Evolutionary conservation across 2,797 vertebrate genomes (phyloP), one percentile per base, ranked within the genome.

Genomic region (Mastacembelus armatus): DNA sequence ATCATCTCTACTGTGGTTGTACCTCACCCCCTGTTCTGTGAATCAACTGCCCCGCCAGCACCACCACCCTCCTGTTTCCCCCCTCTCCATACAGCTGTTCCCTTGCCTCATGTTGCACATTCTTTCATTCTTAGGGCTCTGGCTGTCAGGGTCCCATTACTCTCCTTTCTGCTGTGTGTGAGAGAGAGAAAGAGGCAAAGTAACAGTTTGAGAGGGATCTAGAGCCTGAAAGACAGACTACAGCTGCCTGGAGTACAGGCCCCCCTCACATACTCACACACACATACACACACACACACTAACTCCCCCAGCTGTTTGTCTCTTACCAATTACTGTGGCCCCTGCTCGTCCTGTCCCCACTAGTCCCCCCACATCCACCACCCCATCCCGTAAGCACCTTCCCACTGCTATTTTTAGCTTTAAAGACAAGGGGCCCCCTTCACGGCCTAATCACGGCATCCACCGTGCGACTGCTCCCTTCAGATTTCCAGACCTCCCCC

Each of bases 71-170:
- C 22, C 24, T n/a, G n/a, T n/a, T n/a, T n/a, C 16, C 69, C 60
- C 35, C 57, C 59, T 57, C 55, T 63, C 77, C 40, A 74, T 88
- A 78, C 92, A 90, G 90, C 89, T 92, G 89, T 88, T 90, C 65
- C 71, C 39, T 78, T 87, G 83, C 86, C 69, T 92, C 90, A 85
- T 87, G 84, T 88, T 91, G 87, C 84, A 88, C 91, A 92, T 91
- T 91, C 86, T 90, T 88, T 85, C 80, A 84, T 87, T 90, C 87
- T 85, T 39, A 49, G 78, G 80, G 77, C 82, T 79, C 79, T 87
- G 83, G 69, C 81, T 90, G 88, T 89, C 87, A 83, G 78, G 77
- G 74, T 88, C 85, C 82, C 81, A 84, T 83, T 84, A 87, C 86
- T 85, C 80, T 87, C 80, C 72, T 85, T 87, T 82, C 82, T 85